These are phyloP conservation scores for Aricia artaxerxes DNA, from an alignment of 2,888 invertebrate species.

Conservation along the genomic window DNA sequence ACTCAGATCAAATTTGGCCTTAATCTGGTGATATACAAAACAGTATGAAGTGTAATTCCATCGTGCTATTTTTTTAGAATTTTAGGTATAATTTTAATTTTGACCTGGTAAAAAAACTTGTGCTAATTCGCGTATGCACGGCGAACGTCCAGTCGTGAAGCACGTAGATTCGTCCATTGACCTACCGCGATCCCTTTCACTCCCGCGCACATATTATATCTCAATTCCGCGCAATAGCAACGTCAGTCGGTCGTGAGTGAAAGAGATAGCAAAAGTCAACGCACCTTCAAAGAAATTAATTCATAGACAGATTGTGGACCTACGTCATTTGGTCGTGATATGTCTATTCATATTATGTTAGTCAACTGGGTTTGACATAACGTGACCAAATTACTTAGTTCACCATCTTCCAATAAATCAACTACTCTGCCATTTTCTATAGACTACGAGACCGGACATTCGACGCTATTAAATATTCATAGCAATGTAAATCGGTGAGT, in stretches of 20 bases:
- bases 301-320: too few relatives aligned
- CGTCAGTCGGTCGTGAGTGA: not conserved
- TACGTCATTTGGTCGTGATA: too few relatives aligned
- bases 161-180: not conserved
- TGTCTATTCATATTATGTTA: too few relatives aligned
- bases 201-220: not conserved
- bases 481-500: conserved; percentile 11
- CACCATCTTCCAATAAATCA: too few relatives aligned
- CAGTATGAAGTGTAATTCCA: not conserved
- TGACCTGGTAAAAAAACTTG: not conserved
- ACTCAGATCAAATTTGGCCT: not conserved
- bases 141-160: not conserved
- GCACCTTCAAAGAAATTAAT: too few relatives aligned
- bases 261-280: not conserved
- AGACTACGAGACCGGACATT: not conserved
- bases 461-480: not conserved
- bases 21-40: not conserved
- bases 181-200: not conserved
- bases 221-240: not conserved
- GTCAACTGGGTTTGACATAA: too few relatives aligned
- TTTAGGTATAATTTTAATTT: not conserved
- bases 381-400: too few relatives aligned
- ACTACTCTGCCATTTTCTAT: not conserved
- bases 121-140: not conserved
- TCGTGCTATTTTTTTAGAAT: not conserved